Evolutionary conservation across 2,888 invertebrate species (phyloP).

Genomic region (Neocrepidodera transversa): DNA sequence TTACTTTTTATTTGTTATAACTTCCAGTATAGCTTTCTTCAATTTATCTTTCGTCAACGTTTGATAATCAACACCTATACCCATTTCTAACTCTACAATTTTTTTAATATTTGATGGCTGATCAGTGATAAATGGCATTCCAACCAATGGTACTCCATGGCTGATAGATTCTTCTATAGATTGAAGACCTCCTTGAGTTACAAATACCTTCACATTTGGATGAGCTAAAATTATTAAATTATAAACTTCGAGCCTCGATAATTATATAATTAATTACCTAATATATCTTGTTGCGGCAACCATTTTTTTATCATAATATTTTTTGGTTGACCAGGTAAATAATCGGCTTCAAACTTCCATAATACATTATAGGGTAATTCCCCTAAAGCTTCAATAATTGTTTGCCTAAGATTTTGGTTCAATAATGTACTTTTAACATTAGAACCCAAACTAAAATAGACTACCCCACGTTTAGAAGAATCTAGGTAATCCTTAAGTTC

Average conservation of each 20-base stretch:
- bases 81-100: slow-evolving; percentile 42
- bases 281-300: slow-evolving; percentile 61
- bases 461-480: slow-evolving; percentile 53
- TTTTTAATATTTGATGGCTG: slow-evolving; percentile 47
- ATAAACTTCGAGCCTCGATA: neutral
- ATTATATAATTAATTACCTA: slow-evolving; percentile 49
- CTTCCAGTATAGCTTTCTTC: slow-evolving; percentile 44
- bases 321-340: slow-evolving; percentile 48
- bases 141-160: slow-evolving; percentile 48
- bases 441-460: slow-evolving; percentile 60
- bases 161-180: slow-evolving; percentile 51
- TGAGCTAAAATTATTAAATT: slow-evolving; percentile 41
- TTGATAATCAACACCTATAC: slow-evolving; percentile 38
- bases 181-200: slow-evolving; percentile 50
- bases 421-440: slow-evolving; percentile 56
- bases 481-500: slow-evolving; percentile 56
- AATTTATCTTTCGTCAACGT: slow-evolving; percentile 46
- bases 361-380: slow-evolving; percentile 58
- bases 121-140: slow-evolving; percentile 50
- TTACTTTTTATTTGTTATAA: slow-evolving; percentile 46
- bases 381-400: slow-evolving; percentile 54
- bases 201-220: slow-evolving; percentile 49
- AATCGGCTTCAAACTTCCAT: slow-evolving; percentile 60
- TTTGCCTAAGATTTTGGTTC: slow-evolving; percentile 48
- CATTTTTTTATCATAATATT: slow-evolving; percentile 59